A percentile compares a stretch with the other conserved stretches of the same genome.
Evolutionary conservation across 2,113 vertebrate genomes (phyloP).

Genomic region (Aspiorhynchus laticeps): DNA sequence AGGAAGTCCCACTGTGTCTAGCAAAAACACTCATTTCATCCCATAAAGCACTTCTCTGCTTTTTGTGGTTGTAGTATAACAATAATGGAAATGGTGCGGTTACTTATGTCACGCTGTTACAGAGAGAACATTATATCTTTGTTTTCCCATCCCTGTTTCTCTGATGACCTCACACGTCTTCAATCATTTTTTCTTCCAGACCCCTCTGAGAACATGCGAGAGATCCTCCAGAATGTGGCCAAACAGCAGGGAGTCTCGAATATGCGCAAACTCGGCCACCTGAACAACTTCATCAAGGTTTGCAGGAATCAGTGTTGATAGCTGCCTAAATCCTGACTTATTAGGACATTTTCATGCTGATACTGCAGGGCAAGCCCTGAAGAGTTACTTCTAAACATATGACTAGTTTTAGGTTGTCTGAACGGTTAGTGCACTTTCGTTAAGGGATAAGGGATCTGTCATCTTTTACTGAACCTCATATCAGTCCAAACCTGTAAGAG

Average conservation of each 20-base stretch:
- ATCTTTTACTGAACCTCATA: neutral
- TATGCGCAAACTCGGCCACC: conserved; percentile 97
- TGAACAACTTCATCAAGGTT: conserved; percentile 99
- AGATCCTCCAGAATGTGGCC: conserved; percentile 98
- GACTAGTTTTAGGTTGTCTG: neutral
- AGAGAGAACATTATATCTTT: neutral
- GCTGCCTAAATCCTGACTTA: neutral
- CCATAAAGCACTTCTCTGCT: neutral
- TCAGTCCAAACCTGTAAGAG: neutral
- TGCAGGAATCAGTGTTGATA: neutral
- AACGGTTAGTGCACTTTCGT: neutral
- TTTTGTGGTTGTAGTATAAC: neutral
- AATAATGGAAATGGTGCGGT: neutral
- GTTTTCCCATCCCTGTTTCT: neutral
- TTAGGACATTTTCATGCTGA: neutral
- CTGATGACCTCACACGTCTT: neutral
- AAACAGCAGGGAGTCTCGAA: conserved; percentile 96
- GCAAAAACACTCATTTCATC: neutral
- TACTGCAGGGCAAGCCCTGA: neutral
- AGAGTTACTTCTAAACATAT: neutral
- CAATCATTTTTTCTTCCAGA: conserved; percentile 75
- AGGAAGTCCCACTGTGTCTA: neutral
- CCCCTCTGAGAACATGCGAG: conserved; percentile 93
- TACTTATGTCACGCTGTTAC: neutral
- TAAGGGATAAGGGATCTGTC: neutral